Evolutionary conservation across 2,888 invertebrate species (phyloP).

Genomic region (Volucella inflata): DNA sequence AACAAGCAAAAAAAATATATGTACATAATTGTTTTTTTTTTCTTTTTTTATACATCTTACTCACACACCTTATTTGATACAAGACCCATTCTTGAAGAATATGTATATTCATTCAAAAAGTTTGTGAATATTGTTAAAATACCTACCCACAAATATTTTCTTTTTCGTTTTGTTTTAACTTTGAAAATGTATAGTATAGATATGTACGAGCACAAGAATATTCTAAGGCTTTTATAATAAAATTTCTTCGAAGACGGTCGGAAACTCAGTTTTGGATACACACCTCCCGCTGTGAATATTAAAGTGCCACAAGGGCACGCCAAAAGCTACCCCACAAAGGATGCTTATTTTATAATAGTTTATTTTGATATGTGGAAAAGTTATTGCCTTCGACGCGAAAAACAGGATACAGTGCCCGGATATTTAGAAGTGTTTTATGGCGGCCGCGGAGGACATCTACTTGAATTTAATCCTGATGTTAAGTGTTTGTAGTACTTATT

Average conservation of each 20-base stretch:
- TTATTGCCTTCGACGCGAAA: conserved; percentile 43
- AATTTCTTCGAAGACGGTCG: conserved; percentile 59
- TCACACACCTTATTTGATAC: conserved; percentile 40
- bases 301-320: conserved; percentile 75
- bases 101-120: neutral
- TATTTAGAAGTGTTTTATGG: conserved; percentile 56
- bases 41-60: conserved; percentile 41
- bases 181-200: neutral
- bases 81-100: conserved; percentile 35
- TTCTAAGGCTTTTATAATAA: conserved; percentile 47
- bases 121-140: neutral
- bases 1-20: conserved; percentile 44
- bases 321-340: conserved; percentile 75
- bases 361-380: conserved; percentile 63
- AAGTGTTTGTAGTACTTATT: conserved; percentile 54
- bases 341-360: conserved; percentile 70
- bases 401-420: conserved; percentile 51
- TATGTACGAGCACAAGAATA: conserved; percentile 21
- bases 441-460: conserved; percentile 43
- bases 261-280: conserved; percentile 72
- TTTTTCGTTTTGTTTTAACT: conserved; percentile 12
- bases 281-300: conserved; percentile 75
- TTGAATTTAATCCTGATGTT: conserved; percentile 20
- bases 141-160: neutral
- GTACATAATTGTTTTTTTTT: conserved; percentile 10